phyloP scores from a whole-genome alignment of 1,140 invertebrate species.

The Leptonema lineaticorne region DNA sequence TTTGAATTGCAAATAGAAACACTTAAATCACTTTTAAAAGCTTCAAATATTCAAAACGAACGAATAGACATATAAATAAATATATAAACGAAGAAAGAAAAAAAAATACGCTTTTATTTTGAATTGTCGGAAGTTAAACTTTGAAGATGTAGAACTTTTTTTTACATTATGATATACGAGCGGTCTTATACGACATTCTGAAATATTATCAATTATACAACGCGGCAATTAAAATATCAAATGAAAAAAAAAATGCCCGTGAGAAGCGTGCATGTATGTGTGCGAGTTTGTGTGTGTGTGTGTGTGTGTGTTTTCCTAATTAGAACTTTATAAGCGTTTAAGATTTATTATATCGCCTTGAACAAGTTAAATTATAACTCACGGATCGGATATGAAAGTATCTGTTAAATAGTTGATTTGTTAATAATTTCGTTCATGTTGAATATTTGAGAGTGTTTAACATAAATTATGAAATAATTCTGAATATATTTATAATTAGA shows the following conservation, averaged over 20 bases:
- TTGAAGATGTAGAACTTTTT: neutral
- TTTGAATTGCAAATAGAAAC: too few relatives aligned
- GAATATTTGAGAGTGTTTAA: too few relatives aligned
- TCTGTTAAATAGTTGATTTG: too few relatives aligned
- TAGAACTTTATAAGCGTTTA: slow-evolving; percentile 9
- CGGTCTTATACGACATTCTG: slow-evolving; percentile 12
- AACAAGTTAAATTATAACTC: too few relatives aligned
- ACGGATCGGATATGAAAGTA: too few relatives aligned
- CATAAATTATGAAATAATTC: too few relatives aligned
- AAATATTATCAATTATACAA: slow-evolving; percentile 22
- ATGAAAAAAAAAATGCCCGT: slow-evolving; percentile 16
- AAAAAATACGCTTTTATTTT: too few relatives aligned
- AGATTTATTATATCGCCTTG: neutral
- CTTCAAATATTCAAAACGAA: neutral
- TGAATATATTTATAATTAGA: too few relatives aligned
- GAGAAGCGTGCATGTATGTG: neutral
- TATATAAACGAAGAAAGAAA: neutral
- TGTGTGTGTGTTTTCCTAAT: slow-evolving; percentile 2
- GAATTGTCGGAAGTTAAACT: neutral
- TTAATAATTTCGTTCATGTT: too few relatives aligned
- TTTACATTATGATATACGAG: neutral
- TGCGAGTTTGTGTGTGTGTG: too few relatives aligned
- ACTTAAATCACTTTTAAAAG: neutral
- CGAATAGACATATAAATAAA: neutral
- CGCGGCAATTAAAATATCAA: slow-evolving; percentile 39